Evolutionary conservation across 2,113 vertebrate genomes (phyloP).

Genomic region (Muscicapa adusta): DNA sequence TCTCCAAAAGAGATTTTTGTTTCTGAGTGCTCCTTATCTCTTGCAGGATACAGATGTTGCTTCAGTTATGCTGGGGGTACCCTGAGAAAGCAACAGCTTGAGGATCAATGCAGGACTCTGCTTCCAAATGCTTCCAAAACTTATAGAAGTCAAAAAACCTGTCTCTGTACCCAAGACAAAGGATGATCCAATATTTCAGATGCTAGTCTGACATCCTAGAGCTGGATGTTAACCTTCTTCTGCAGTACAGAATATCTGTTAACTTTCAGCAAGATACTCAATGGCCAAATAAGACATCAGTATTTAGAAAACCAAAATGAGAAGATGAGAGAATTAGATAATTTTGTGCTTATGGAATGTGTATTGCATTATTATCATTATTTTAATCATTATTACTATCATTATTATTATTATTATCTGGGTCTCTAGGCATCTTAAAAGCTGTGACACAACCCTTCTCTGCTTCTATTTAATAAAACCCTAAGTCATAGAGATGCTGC

Average conservation of each 20-base stretch:
- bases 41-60: not conserved
- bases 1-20: not conserved
- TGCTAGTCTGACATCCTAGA: not conserved
- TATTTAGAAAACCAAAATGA: not conserved
- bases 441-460: not conserved
- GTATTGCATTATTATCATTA: not conserved
- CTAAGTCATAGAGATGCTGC: not conserved
- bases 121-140: not conserved
- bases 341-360: not conserved
- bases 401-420: not conserved
- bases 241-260: not conserved
- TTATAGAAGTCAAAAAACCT: not conserved
- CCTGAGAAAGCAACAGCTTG: not conserved
- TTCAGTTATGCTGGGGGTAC: not conserved
- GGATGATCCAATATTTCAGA: not conserved
- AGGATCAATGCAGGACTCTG: not conserved
- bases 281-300: not conserved
- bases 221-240: not conserved
- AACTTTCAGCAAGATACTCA: not conserved
- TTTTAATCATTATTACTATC: not conserved
- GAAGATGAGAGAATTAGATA: not conserved
- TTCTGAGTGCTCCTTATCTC: not conserved
- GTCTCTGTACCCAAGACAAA: not conserved
- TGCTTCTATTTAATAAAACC: not conserved
- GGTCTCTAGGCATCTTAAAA: not conserved